These are phyloP conservation scores for Acinonyx jubatus DNA, from an alignment of 2,113 vertebrate species.

Conservation along the genomic window DNA sequence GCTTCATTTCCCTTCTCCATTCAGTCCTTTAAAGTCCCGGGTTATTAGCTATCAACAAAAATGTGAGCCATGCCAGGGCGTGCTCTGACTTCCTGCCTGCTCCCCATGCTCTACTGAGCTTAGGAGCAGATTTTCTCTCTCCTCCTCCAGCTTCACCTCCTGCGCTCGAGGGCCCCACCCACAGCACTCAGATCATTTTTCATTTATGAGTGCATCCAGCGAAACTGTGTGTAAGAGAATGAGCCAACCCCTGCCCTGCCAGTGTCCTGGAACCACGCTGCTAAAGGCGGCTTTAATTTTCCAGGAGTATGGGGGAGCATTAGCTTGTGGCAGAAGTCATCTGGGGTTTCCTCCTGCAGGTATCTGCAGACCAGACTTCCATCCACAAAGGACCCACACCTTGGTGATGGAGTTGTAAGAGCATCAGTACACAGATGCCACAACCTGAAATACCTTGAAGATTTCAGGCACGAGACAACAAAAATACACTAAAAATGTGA, in stretches of 20 bases:
- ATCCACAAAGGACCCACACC: background rate
- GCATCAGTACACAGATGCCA: background rate
- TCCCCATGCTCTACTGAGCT: background rate
- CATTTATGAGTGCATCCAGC: conserved; percentile 73
- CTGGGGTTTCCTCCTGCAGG: background rate
- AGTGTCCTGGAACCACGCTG: conserved; percentile 7
- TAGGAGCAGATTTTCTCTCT: background rate
- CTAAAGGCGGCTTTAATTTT: conserved; percentile 48
- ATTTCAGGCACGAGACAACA: background rate
- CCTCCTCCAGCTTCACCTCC: conserved; percentile 55
- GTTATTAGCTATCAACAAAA: conserved; percentile 70
- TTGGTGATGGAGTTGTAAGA: background rate
- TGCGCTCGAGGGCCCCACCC: conserved; percentile 69
- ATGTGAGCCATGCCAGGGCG: background rate
- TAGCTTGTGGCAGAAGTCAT: background rate
- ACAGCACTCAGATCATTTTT: conserved; percentile 68
- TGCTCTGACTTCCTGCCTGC: conserved; percentile 29
- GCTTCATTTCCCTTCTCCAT: conserved; percentile 54
- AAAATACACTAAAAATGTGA: background rate
- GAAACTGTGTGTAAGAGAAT: conserved; percentile 52
- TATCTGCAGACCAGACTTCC: background rate
- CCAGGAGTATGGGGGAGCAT: background rate
- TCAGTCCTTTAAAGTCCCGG: conserved; percentile 61
- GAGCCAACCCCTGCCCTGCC: conserved; percentile 31
- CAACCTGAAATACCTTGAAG: background rate